phyloP scores from a whole-genome alignment of 1,140 invertebrate genomes.

The Drosophila baimaii region DNA sequence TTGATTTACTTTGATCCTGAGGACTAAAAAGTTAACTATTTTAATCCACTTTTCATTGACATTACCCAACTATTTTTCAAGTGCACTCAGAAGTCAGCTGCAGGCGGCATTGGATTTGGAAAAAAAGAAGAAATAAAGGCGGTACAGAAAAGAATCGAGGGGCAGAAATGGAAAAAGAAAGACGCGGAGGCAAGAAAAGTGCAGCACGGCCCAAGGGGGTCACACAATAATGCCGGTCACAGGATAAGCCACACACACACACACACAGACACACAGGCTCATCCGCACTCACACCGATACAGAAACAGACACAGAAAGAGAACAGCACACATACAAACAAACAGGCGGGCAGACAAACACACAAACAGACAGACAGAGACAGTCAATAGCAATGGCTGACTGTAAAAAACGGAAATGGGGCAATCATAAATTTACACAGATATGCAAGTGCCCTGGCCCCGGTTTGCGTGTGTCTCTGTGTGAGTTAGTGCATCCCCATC shows the following conservation, averaged over 20 bases:
- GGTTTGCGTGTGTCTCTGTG: constrained; percentile 37
- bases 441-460: constrained; percentile 72
- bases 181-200: constrained; percentile 64
- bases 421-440: constrained; percentile 84
- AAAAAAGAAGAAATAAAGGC: constrained; percentile 28
- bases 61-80: constrained; percentile 10
- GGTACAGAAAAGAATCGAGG: constrained; percentile 13
- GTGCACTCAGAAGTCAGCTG: constrained; percentile 76
- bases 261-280: constrained; percentile 2
- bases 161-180: constrained; percentile 21
- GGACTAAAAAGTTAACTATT: too few species aligned
- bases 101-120: constrained; percentile 76
- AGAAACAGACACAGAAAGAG: background rate
- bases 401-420: constrained; percentile 83
- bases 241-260: constrained; percentile 64
- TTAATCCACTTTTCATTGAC: background rate
- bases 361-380: constrained; percentile 51
- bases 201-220: constrained; percentile 66
- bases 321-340: background rate
- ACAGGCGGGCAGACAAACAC: background rate
- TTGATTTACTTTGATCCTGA: background rate
- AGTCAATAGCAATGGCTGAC: constrained; percentile 74
- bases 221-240: constrained; percentile 79
- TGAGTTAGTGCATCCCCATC: constrained; percentile 23
- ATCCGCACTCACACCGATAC: constrained; percentile 1